These are phyloP conservation scores for Lordiphosa stackelbergi DNA, from an alignment of 1,140 invertebrate species.

Conservation along the genomic window DNA sequence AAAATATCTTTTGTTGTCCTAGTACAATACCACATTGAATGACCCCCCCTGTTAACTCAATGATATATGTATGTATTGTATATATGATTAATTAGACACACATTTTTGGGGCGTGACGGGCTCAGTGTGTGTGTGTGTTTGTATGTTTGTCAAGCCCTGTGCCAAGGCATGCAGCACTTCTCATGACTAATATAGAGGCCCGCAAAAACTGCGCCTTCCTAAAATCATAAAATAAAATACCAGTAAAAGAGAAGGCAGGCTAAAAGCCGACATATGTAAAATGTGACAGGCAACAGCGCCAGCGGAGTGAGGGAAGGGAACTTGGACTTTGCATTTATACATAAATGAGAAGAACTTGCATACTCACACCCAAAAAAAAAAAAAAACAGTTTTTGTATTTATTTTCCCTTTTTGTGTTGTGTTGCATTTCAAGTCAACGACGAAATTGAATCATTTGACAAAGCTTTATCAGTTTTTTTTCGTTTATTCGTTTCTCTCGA, in stretches of 20 bases:
- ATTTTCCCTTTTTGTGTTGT: conserved; percentile 10
- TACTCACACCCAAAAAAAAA: conserved; percentile 30
- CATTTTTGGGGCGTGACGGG: conserved; percentile 43
- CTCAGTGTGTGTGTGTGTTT: background rate
- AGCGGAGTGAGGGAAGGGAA: conserved; percentile 23
- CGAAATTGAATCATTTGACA: conserved; percentile 71
- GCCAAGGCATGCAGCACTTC: conserved; percentile 45
- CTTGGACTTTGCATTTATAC: conserved; percentile 32
- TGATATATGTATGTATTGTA: background rate
- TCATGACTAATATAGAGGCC: conserved; percentile 51
- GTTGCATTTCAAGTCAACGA: conserved; percentile 60
- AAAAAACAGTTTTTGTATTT: conserved; percentile 22
- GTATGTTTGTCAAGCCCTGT: conserved; percentile 16
- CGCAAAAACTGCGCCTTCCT: conserved; percentile 44
- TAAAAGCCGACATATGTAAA: conserved; percentile 58
- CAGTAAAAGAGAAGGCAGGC: conserved; percentile 19
- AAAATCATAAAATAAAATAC: conserved; percentile 44
- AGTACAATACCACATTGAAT: too few species aligned
- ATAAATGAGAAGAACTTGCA: conserved; percentile 11
- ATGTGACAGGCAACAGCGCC: conserved; percentile 40
- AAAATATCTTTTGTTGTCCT: too few species aligned
- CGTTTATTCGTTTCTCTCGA: conserved; percentile 24
- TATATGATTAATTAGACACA: conserved; percentile 50
- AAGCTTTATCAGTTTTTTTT: conserved; percentile 40
- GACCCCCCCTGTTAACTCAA: too few species aligned